A percentile compares a stretch with the other conserved stretches of the same genome.
These are phyloP conservation scores for Nowickia ferox DNA, from an alignment of 2,888 invertebrate genomes.

Conservation along the genomic window DNA sequence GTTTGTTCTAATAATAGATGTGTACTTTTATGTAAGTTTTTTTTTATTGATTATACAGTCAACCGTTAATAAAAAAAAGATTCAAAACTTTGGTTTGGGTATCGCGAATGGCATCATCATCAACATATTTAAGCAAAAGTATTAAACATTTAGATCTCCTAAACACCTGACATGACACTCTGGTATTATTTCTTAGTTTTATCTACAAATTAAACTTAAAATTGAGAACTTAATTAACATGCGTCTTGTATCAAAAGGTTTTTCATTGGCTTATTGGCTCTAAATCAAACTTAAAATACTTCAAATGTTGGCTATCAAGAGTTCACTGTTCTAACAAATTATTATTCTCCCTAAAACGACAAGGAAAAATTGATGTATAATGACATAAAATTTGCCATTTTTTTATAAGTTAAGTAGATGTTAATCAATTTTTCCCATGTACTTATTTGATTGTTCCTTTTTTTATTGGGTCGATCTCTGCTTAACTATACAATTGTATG, in stretches of 20 bases:
- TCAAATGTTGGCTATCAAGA: not conserved
- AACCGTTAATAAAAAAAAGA: not conserved
- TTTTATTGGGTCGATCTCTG: conserved; percentile 25
- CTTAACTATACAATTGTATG: not conserved
- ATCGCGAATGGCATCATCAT: too few species aligned
- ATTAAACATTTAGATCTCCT: too few species aligned
- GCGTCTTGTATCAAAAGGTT: too few species aligned
- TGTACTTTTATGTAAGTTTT: not conserved
- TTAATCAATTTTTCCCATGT: conserved; percentile 29
- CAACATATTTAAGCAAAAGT: too few species aligned
- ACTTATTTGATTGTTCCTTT: not conserved
- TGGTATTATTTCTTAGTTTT: too few species aligned
- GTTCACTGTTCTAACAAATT: not conserved
- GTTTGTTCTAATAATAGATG: not conserved
- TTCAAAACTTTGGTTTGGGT: too few species aligned
- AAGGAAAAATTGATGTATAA: conserved; percentile 42
- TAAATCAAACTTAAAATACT: too few species aligned
- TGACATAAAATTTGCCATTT: conserved; percentile 50
- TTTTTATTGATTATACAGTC: not conserved
- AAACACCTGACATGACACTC: too few species aligned
- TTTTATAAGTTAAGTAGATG: not conserved
- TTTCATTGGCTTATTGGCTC: too few species aligned
- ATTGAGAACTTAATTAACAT: too few species aligned
- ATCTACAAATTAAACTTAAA: too few species aligned
- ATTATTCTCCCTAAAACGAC: not conserved